Evolutionary conservation across 2,888 invertebrate species (phyloP), one percentile per base, ranked within the genome.

Genomic region (Meghimatium bilineatum): DNA sequence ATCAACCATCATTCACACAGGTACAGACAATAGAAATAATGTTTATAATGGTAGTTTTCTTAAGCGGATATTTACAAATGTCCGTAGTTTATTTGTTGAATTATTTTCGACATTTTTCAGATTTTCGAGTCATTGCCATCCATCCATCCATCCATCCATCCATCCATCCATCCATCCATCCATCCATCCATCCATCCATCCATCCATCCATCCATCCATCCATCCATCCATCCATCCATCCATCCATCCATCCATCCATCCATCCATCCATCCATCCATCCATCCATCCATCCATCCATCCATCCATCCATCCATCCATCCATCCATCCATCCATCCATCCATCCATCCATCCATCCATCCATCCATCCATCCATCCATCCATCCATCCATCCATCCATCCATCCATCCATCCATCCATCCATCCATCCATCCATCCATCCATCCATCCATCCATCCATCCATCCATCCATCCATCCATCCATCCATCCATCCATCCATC

Each of bases 181-280:
- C 36, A 34, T 69, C 69, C 36, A 34, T 69, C 69, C 36, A 34
- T 69, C 69, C 23, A 34, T 69, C 69, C 44, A 26, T 71, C 71
- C n/a, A 38, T 71, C 71, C n/a, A 38, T 71, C 71, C n/a, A 38
- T 71, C 71, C n/a, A 38, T 38, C 71, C n/a, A 38, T 71, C 71
- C n/a, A 38, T 71, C 71, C 26, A 38, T 71, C 71, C 26, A 71
- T 71, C 71, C 26, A 71, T 71, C 71, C 26, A 71, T 71, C 71
- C 26, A 71, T 71, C 71, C 29, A 71, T 71, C 71, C 29, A 71
- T 71, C 71, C 29, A 71, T 71, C 71, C 29, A 71, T 71, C 71
- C 29, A 71, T 71, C 71, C 29, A 71, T 71, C 71, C 29, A 71
- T 71, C 71, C 29, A 71, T 71, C 71, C 29, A 71, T 71, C 71